phyloP scores from a whole-genome alignment of 2,797 vertebrate genomes.

The Crenuchus spilurus region DNA sequence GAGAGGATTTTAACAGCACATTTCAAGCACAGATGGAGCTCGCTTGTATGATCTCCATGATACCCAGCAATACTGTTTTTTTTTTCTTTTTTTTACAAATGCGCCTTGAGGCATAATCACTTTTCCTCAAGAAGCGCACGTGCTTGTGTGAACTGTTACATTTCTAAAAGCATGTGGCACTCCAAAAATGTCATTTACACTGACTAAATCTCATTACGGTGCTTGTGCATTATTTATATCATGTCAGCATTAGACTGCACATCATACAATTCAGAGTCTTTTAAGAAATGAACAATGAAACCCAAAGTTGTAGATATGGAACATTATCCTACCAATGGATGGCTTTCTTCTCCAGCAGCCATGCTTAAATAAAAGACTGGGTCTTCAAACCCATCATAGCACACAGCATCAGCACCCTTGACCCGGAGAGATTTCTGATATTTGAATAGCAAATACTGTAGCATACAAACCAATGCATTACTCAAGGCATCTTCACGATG shows the following conservation, averaged over 20 bases:
- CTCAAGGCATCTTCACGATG: constrained; percentile 27
- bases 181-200: background rate
- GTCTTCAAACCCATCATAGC: background rate
- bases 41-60: constrained; percentile 33
- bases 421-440: constrained; percentile 11
- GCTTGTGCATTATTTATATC: no score
- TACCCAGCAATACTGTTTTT: constrained; percentile 13
- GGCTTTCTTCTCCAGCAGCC: background rate
- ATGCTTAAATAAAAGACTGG: background rate
- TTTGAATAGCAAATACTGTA: constrained; percentile 21
- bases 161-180: background rate
- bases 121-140: background rate
- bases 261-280: no score
- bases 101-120: background rate
- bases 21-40: constrained; percentile 26
- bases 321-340: background rate
- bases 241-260: no score
- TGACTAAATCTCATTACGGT: no score
- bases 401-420: constrained; percentile 16
- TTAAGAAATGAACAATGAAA: background rate
- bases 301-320: background rate
- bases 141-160: background rate
- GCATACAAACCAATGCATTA: constrained; percentile 28
- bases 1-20: constrained; percentile 38
- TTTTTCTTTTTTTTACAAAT: background rate